These are phyloP conservation scores for Glaucomys volans DNA, from an alignment of 2,113 vertebrate genomes.

Conservation along the genomic window DNA sequence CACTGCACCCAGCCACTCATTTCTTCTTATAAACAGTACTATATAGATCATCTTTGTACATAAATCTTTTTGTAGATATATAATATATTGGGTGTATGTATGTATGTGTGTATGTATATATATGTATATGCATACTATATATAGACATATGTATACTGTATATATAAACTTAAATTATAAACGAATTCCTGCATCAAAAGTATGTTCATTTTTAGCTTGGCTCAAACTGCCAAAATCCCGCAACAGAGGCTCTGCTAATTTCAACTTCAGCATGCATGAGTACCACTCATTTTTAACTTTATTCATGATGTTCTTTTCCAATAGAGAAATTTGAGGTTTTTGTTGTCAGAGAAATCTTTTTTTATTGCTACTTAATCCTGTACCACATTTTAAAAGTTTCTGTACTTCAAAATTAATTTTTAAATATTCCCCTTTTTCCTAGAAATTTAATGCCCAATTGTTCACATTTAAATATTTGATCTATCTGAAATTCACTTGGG, in stretches of 20 bases:
- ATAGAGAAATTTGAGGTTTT: neutral
- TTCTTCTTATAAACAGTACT: neutral
- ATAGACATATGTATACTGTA: neutral
- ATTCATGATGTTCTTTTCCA: neutral
- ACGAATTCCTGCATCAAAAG: neutral
- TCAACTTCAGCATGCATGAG: neutral
- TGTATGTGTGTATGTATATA: neutral
- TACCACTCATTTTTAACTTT: constrained; percentile 1
- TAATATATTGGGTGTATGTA: neutral
- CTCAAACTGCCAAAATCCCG: neutral
- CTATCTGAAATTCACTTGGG: neutral
- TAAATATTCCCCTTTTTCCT: too few species aligned
- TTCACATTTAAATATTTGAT: neutral
- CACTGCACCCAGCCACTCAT: neutral
- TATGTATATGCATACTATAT: neutral
- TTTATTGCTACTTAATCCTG: neutral
- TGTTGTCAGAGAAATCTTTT: neutral
- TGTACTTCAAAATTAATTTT: too few species aligned
- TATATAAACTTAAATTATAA: neutral
- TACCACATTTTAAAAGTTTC: neutral
- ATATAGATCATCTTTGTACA: neutral
- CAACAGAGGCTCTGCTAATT: neutral
- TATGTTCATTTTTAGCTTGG: neutral
- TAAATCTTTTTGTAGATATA: neutral
- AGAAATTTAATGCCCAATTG: neutral